A percentile compares a stretch with the other conserved stretches of the same genome.
Evolutionary conservation across 2,113 vertebrate genomes (phyloP).

Genomic region (Trogon melanurus): DNA sequence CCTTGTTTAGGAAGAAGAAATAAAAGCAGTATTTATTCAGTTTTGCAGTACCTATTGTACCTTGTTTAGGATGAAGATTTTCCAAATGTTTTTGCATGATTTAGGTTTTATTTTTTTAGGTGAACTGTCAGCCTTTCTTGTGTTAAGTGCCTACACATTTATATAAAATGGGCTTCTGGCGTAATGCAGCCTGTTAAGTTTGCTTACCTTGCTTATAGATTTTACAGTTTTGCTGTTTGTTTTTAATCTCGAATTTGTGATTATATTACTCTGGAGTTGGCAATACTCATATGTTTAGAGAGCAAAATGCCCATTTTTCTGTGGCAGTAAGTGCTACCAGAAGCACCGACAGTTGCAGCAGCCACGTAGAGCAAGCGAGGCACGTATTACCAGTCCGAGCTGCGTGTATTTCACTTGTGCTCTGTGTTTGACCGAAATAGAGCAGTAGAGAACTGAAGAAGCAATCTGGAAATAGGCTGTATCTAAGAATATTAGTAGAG

Average conservation of each 20-base stretch:
- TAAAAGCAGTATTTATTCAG: neutral
- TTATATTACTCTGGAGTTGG: neutral
- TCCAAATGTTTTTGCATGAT: neutral
- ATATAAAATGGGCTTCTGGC: neutral
- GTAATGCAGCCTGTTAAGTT: neutral
- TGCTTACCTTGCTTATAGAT: slow-evolving; percentile 1
- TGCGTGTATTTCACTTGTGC: neutral
- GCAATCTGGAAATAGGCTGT: neutral
- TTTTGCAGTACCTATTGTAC: neutral
- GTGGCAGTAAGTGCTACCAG: neutral
- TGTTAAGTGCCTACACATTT: neutral
- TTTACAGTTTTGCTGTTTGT: slow-evolving; percentile 9
- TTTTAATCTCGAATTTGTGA: slow-evolving; percentile 19
- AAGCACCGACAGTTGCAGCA: neutral
- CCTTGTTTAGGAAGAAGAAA: neutral
- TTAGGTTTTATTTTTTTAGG: neutral
- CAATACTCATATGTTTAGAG: neutral
- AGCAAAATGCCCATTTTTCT: neutral
- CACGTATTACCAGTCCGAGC: neutral
- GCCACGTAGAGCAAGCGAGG: neutral
- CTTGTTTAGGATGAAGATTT: neutral
- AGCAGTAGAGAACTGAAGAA: neutral
- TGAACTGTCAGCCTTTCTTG: neutral
- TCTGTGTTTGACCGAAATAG: neutral
- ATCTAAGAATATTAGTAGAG: neutral